A percentile compares a stretch with the other conserved stretches of the same genome.
These are phyloP conservation scores for Silurus aristotelis DNA, from an alignment of 2,797 vertebrate species.

Conservation along the genomic window DNA sequence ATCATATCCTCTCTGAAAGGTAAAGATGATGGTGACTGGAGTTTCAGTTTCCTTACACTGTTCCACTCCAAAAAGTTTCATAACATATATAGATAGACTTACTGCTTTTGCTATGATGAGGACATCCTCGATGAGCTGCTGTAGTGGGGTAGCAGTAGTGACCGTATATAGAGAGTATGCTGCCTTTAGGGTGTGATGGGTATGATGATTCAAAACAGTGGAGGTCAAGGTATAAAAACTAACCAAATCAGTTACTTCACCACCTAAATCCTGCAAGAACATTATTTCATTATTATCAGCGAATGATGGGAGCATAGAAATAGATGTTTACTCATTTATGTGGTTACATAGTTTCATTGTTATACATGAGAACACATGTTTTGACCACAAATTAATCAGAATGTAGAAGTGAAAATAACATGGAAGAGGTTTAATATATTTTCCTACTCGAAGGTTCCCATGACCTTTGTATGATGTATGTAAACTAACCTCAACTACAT, in stretches of 20 bases:
- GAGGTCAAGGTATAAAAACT: constrained; percentile 87
- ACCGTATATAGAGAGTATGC: constrained; percentile 85
- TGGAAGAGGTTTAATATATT: not conserved
- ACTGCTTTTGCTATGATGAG: constrained; percentile 91
- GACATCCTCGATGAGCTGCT: constrained; percentile 85
- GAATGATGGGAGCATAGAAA: not conserved
- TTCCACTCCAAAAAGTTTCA: not conserved
- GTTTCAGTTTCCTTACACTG: not conserved
- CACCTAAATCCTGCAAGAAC: constrained; percentile 72
- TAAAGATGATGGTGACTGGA: not conserved
- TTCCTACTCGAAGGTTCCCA: not conserved
- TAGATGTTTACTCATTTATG: not conserved
- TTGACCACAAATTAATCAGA: not conserved
- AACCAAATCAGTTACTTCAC: constrained; percentile 84
- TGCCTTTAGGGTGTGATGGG: constrained; percentile 86
- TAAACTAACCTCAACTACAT: constrained; percentile 85
- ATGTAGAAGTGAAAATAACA: constrained; percentile 11
- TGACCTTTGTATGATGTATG: not conserved
- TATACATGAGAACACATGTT: not conserved
- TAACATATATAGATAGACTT: constrained; percentile 58
- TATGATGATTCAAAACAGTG: constrained; percentile 87
- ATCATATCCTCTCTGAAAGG: constrained; percentile 65
- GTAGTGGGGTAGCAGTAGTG: constrained; percentile 78
- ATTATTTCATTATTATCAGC: not conserved
- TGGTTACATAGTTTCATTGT: not conserved